A percentile compares a stretch with the other conserved stretches of the same genome.
phyloP scores from a whole-genome alignment of 2,888 invertebrate genomes.

The Microctonus aethiopoides region DNA sequence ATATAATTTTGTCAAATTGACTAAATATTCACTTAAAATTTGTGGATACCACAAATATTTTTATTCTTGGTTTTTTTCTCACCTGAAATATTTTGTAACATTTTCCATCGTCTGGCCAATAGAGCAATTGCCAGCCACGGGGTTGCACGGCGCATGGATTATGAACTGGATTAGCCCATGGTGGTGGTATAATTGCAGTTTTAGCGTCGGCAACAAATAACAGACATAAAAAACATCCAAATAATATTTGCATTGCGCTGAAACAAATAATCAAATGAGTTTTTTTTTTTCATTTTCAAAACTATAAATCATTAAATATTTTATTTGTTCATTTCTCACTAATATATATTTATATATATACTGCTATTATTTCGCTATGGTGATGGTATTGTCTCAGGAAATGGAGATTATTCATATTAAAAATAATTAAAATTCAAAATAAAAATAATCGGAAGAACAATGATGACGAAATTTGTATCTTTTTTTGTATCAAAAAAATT shows the following conservation, averaged over 20 bases:
- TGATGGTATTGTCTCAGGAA: constrained; percentile 66
- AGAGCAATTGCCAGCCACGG: constrained; percentile 86
- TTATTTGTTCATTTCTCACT: no score
- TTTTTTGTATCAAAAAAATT: no score
- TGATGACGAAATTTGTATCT: no score
- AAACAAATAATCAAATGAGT: no score
- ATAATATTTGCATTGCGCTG: constrained; percentile 50
- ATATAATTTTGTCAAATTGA: constrained; percentile 27
- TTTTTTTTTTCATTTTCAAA: not conserved
- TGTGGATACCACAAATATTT: no score
- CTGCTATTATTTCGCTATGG: constrained; percentile 66
- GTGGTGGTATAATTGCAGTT: constrained; percentile 81
- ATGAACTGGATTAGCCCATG: constrained; percentile 84
- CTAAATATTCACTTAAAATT: constrained; percentile 31
- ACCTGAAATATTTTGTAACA: constrained; percentile 90
- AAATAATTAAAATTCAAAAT: no score
- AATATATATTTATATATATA: no score
- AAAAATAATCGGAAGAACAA: constrained; percentile 37
- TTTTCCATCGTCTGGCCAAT: constrained; percentile 85
- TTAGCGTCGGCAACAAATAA: constrained; percentile 59
- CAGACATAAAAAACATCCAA: constrained; percentile 47
- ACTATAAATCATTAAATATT: not conserved
- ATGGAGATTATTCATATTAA: no score
- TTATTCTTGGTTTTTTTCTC: constrained; percentile 35
- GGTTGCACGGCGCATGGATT: constrained; percentile 86